Evolutionary conservation across 1,140 invertebrate genomes (phyloP), one percentile per base, ranked within the genome.

Genomic region (Bombus superbus): DNA sequence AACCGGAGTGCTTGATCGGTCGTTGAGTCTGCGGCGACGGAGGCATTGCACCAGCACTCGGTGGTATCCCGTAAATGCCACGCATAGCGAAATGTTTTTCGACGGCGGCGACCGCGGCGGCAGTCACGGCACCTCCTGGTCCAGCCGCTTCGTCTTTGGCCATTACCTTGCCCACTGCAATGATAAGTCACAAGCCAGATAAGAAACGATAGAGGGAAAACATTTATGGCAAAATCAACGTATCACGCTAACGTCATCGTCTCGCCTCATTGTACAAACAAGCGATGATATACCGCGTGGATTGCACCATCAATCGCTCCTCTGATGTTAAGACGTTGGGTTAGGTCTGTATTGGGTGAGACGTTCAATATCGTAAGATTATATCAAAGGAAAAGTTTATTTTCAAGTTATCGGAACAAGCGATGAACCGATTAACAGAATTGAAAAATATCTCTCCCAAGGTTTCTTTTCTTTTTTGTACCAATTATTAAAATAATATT

Each of bases 21-120:
- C 95, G 90, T 88, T 94, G 94, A 59, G 93, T 90, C 74, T 95
- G 94, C 66, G 93, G 93, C 68, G 95, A 94, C 13, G 94, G 92
- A 68, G 94, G 93, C 90, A 94, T 94, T 35, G 92, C 89, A 42
- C 93, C 94, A n/a, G 94, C 86, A 68, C 87, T 95, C 76, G 93
- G 92, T 35, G 94, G 94, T 77, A 94, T 86, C 71, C 92, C 91
- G 71, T 95, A 94, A 71, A 94, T 95, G 80, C 93, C 94, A 81
- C 94, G 95, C 92, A 95, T 95, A 72, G 92, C 95, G 87, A 95
- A 95, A 80, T 94, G 94, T 81, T 95, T 95, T 79, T 95, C 96
- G 47, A 93, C 94, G 35, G 91, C 94, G 10, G 93, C 94, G 76
- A 92, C 93, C 42, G 93, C 93, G 32, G 92, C 93, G 4, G 93